Percentiles rank a stretch among this genome's conserved stretches.
Evolutionary conservation across 2,888 invertebrate genomes (phyloP).

Genomic region (Dasysyrphus tricinctus): DNA sequence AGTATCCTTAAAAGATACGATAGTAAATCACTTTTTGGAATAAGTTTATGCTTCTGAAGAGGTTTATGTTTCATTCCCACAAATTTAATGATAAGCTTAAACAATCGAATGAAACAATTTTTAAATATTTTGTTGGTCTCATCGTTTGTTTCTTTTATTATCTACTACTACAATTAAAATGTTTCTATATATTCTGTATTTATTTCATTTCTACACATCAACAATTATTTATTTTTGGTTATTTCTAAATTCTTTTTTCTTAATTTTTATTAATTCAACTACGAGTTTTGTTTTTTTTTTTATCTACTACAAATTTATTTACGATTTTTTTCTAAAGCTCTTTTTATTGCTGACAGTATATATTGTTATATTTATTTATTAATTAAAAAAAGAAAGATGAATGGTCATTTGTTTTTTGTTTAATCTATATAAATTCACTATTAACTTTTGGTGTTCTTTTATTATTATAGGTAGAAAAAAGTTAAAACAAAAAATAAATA

Average conservation of each 20-base stretch:
- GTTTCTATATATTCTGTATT: neutral
- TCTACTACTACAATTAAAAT: constrained; percentile 16
- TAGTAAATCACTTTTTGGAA: too few species aligned
- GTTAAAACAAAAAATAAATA: too few species aligned
- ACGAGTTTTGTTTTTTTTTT: neutral
- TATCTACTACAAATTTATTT: constrained; percentile 1
- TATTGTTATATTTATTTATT: neutral
- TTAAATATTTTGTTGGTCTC: constrained; percentile 29
- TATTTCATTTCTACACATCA: constrained; percentile 24
- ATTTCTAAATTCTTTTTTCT: neutral
- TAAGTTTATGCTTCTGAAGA: too few species aligned
- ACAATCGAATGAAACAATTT: neutral
- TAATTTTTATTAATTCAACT: too few species aligned
- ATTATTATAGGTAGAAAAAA: too few species aligned
- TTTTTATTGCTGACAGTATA: constrained; percentile 22
- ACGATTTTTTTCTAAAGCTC: constrained; percentile 24
- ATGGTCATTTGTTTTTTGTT: neutral
- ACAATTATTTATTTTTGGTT: neutral
- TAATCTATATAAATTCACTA: neutral
- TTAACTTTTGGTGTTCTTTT: neutral
- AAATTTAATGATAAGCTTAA: too few species aligned
- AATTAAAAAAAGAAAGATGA: neutral
- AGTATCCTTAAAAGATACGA: too few species aligned
- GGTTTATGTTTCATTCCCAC: too few species aligned
- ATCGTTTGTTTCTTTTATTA: constrained; percentile 20